phyloP scores from a whole-genome alignment of 2,797 vertebrate genomes.

The Acestrorhynchus altus region DNA sequence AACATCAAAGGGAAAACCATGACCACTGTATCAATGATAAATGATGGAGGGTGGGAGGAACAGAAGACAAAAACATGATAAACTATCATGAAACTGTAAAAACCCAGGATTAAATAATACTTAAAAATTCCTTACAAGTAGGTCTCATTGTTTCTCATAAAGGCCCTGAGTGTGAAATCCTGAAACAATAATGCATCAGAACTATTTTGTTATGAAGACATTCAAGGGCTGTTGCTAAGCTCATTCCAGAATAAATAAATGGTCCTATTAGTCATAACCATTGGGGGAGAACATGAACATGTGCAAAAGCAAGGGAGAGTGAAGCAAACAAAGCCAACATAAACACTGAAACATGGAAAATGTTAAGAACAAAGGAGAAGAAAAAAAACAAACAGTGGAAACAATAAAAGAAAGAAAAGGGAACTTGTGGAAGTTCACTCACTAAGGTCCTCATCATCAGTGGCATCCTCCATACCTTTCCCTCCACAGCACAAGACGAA shows the following conservation, averaged over 20 bases:
- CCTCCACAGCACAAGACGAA: constrained; percentile 97
- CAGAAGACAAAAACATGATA: constrained; percentile 29
- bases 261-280: constrained; percentile 34
- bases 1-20: constrained; percentile 54
- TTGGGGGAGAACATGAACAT: constrained; percentile 27
- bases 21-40: constrained; percentile 52
- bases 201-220: not conserved
- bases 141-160: not conserved
- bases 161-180: not conserved
- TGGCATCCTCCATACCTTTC: constrained; percentile 94
- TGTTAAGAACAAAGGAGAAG: constrained; percentile 35
- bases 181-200: not conserved
- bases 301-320: constrained; percentile 29
- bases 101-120: not conserved
- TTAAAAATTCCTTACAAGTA: not conserved
- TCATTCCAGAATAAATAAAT: not conserved
- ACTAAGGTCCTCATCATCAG: constrained; percentile 93
- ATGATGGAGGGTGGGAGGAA: constrained; percentile 46
- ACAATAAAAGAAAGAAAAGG: constrained; percentile 70
- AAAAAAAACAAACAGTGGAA: constrained; percentile 47
- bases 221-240: not conserved
- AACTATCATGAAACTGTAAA: not conserved
- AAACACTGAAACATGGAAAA: constrained; percentile 47
- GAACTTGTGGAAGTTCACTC: constrained; percentile 83
- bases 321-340: constrained; percentile 45